A percentile compares a stretch with the other conserved stretches of the same genome.
phyloP scores from a whole-genome alignment of 2,797 vertebrate species.

The Danio tinwini region DNA sequence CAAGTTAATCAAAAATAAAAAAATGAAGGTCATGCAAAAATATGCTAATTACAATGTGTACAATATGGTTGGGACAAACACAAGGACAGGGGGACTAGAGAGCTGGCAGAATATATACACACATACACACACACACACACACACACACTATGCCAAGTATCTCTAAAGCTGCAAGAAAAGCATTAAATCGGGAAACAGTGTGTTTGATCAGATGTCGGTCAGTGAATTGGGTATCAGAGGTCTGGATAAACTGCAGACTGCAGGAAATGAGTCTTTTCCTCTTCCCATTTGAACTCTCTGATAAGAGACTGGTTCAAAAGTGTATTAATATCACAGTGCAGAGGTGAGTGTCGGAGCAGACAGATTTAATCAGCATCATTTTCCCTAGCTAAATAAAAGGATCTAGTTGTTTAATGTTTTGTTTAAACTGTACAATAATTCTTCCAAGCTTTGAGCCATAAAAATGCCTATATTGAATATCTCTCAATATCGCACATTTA shows the following conservation, averaged over 20 bases:
- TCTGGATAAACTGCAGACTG: slow-evolving; percentile 2
- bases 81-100: too few relatives aligned
- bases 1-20: too few relatives aligned
- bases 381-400: background rate
- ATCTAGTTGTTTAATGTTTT: background rate
- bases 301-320: slow-evolving; percentile 21
- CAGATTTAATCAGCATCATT: background rate
- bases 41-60: too few relatives aligned
- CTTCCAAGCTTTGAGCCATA: background rate
- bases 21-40: too few relatives aligned
- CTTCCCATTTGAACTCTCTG: slow-evolving; percentile 19
- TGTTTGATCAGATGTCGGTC: slow-evolving; percentile 13
- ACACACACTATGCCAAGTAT: too few relatives aligned
- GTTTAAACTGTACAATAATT: background rate
- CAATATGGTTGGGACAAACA: too few relatives aligned
- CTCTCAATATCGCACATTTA: background rate
- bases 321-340: slow-evolving; percentile 10
- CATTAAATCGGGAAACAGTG: background rate
- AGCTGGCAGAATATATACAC: too few relatives aligned
- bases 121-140: too few relatives aligned
- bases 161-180: background rate
- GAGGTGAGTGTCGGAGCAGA: slow-evolving; percentile 3
- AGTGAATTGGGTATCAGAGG: slow-evolving; percentile 25
- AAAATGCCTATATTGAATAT: background rate
- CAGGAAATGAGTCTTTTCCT: slow-evolving; percentile 34